These are phyloP conservation scores for Chaetophractus vellerosus DNA, from an alignment of 2,797 vertebrate species.

Conservation along the genomic window DNA sequence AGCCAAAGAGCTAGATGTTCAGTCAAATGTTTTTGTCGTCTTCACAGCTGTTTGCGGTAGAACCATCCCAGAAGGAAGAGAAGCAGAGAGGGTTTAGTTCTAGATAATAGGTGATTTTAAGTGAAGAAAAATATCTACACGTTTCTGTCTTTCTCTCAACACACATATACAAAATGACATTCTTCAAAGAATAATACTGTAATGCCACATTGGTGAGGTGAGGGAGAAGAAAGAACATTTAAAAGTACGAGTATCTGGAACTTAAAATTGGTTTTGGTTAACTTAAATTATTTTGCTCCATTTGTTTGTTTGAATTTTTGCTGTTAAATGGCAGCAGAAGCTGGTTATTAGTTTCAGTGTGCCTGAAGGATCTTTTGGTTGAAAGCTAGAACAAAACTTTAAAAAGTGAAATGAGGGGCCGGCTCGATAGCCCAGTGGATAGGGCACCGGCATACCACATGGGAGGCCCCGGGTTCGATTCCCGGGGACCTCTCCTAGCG, in stretches of 20 bases:
- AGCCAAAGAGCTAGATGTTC: constrained; percentile 84
- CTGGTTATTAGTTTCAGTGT: accelerated
- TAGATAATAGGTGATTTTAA: constrained; percentile 30
- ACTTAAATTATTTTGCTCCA: background rate
- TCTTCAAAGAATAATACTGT: background rate
- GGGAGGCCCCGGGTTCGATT: no score
- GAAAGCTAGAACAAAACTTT: background rate
- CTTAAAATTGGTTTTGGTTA: background rate
- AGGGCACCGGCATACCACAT: no score
- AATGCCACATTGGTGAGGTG: background rate
- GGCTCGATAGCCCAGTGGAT: no score
- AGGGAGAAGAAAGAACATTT: background rate
- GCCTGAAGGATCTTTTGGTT: background rate
- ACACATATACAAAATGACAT: background rate
- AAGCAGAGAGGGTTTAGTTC: constrained; percentile 16
- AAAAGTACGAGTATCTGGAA: background rate
- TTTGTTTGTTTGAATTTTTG: background rate
- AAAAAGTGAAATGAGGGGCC: background rate
- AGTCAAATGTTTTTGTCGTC: constrained; percentile 80
- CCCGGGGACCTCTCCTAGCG: no score
- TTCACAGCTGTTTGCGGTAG: constrained; percentile 68
- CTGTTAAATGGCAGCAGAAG: background rate
- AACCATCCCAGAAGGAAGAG: constrained; percentile 47
- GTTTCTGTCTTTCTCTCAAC: background rate
- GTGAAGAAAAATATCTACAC: background rate